Evolutionary conservation across 2,797 vertebrate species (phyloP), one percentile per base, ranked within the genome.

Genomic region (Spheniscus humboldti): DNA sequence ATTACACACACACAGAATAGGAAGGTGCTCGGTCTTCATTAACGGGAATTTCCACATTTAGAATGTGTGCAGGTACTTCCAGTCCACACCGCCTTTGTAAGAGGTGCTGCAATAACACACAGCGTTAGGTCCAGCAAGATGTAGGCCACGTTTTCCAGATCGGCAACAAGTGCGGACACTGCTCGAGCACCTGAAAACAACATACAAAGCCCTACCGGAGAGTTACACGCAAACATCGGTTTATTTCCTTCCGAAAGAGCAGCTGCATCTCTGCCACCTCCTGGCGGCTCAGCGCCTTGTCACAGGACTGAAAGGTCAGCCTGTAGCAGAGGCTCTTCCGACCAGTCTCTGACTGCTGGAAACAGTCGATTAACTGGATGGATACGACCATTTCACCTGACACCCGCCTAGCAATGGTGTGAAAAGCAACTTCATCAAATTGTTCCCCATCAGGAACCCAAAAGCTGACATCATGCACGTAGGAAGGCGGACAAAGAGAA

Each of bases 401-500:
- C 48, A 98, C 98, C 86, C 95, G 96, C 93, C 99, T 98, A 52
- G 99, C 98, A 47, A 98, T 55, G 4, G 97, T 96, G 47, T 99
- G 98, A 92, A 99, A 99, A 92, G 98, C 98, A 37, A 97, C 92
- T 83, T 99, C 99, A 57, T 99, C 98, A 23, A 98, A 98, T 73
- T 86, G 97, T 39, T 94, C 81, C 8, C 96, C 89, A 0, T 98
- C 97, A 33, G 98, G 85, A 37, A 96, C 0, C 95, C 95, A 99
- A 96, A 99, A 99, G 96, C 99, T 99, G 97, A 99, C 94, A 71
- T 99, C 99, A 22, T 99, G 99, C 43, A 91, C 96, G 18, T 99
- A 99, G 77, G 96, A 96, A 39, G 99, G 98, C 0, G 99, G 98
- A 77, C 98, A 98, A 47, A 99, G 96, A 24, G 98, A 99, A 91